These are phyloP conservation scores for Mactra quadrangularis DNA, from an alignment of 1,140 invertebrate species.

Conservation along the genomic window DNA sequence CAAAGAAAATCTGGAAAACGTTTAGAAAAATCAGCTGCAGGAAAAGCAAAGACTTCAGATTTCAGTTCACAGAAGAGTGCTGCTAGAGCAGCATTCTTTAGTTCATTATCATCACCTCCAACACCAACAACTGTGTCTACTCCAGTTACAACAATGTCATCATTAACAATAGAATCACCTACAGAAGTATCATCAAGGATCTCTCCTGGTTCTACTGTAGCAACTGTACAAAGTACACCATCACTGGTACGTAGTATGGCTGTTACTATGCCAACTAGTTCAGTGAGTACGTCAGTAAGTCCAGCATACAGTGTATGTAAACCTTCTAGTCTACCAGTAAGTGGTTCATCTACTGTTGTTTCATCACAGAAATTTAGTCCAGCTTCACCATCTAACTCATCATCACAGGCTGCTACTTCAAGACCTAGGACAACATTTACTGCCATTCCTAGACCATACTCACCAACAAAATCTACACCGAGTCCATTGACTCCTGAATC, in stretches of 20 bases:
- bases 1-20: slow-evolving; percentile 7
- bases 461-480: slow-evolving; percentile 49
- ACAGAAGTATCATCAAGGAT: slow-evolving; percentile 54
- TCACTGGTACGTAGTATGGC: slow-evolving; percentile 13
- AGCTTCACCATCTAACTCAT: slow-evolving; percentile 24
- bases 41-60: slow-evolving; percentile 20
- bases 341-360: slow-evolving; percentile 25
- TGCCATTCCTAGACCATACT: slow-evolving; percentile 59
- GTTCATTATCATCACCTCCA: slow-evolving; percentile 66
- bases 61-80: slow-evolving; percentile 63
- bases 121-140: slow-evolving; percentile 61
- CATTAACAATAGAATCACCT: slow-evolving; percentile 45
- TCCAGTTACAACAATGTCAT: slow-evolving; percentile 31
- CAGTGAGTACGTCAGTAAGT: slow-evolving; percentile 18
- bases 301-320: slow-evolving; percentile 6
- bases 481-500: slow-evolving; percentile 45
- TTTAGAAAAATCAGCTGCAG: slow-evolving; percentile 26
- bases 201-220: slow-evolving; percentile 41
- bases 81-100: slow-evolving; percentile 70
- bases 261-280: slow-evolving; percentile 37
- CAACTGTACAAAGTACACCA: slow-evolving; percentile 10
- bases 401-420: not conserved
- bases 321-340: slow-evolving; percentile 48
- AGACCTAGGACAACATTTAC: slow-evolving; percentile 50
- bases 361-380: slow-evolving; percentile 52